phyloP scores from a whole-genome alignment of 2,797 vertebrate species.

The Onychomys torridus region DNA sequence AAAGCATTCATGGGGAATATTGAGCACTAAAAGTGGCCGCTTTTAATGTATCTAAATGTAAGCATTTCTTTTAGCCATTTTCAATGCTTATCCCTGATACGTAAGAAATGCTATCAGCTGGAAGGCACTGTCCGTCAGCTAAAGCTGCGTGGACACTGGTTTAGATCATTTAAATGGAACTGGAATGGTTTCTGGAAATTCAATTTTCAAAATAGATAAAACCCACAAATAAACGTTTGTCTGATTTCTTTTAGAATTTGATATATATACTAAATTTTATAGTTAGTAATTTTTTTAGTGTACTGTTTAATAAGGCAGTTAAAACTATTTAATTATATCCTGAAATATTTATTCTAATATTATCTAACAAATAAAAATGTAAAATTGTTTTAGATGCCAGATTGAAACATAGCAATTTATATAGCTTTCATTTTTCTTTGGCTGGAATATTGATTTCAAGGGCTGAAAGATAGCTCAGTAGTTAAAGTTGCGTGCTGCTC shows the following conservation, averaged over 20 bases:
- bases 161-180: slow-evolving; percentile 31
- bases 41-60: slow-evolving; percentile 69
- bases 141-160: neutral
- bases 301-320: slow-evolving; percentile 44
- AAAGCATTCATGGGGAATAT: slow-evolving; percentile 62
- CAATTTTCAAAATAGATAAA: slow-evolving; percentile 57
- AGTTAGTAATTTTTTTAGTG: neutral
- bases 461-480: neutral
- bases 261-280: neutral
- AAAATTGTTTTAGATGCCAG: slow-evolving; percentile 37
- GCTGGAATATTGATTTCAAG: neutral
- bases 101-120: slow-evolving; percentile 57
- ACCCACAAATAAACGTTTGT: slow-evolving; percentile 34
- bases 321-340: slow-evolving; percentile 34
- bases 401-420: neutral
- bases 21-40: slow-evolving; percentile 52
- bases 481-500: neutral
- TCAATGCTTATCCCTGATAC: slow-evolving; percentile 58
- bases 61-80: slow-evolving; percentile 68
- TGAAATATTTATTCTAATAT: slow-evolving; percentile 66
- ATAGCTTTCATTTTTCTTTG: slow-evolving; percentile 23
- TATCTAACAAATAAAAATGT: slow-evolving; percentile 58
- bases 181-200: slow-evolving; percentile 2
- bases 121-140: slow-evolving; percentile 21
- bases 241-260: slow-evolving; percentile 23